A percentile compares a stretch with the other conserved stretches of the same genome.
phyloP scores from a whole-genome alignment of 1,140 invertebrate species.

The Bursaphelenchus mucronatus region DNA sequence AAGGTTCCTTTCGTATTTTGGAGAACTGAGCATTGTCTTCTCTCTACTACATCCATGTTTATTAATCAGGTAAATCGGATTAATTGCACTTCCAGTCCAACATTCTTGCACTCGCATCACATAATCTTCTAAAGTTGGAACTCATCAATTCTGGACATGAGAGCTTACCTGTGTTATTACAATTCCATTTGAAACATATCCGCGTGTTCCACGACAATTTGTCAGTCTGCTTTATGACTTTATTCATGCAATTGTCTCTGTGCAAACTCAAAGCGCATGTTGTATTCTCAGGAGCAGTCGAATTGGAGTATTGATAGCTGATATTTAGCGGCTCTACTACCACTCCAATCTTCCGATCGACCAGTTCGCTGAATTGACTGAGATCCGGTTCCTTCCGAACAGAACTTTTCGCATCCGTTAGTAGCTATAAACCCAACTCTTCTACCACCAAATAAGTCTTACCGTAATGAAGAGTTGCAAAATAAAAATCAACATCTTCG shows the following conservation, averaged over 20 bases:
- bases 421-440: no score
- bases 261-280: slow-evolving; percentile 31
- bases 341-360: slow-evolving; percentile 23
- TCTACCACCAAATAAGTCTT: no score
- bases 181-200: slow-evolving; percentile 38
- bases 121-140: slow-evolving; percentile 21
- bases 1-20: slow-evolving; percentile 32
- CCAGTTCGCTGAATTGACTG: not conserved
- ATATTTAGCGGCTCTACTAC: slow-evolving; percentile 26
- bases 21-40: slow-evolving; percentile 39
- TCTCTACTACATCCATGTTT: slow-evolving; percentile 39
- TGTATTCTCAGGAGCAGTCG: not conserved
- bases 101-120: slow-evolving; percentile 48
- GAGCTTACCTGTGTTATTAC: slow-evolving; percentile 25
- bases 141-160: not conserved
- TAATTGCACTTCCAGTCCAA: slow-evolving; percentile 46
- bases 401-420: no score
- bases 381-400: no score
- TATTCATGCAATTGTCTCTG: slow-evolving; percentile 23
- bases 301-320: slow-evolving; percentile 16
- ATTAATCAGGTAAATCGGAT: slow-evolving; percentile 41
- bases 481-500: no score
- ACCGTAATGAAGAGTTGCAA: no score
- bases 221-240: slow-evolving; percentile 20
- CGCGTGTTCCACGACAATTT: slow-evolving; percentile 35